Conservation (phyloP, 2,797 vertebrate genomes). For the Phrynocephalus vlangalii region DNA sequence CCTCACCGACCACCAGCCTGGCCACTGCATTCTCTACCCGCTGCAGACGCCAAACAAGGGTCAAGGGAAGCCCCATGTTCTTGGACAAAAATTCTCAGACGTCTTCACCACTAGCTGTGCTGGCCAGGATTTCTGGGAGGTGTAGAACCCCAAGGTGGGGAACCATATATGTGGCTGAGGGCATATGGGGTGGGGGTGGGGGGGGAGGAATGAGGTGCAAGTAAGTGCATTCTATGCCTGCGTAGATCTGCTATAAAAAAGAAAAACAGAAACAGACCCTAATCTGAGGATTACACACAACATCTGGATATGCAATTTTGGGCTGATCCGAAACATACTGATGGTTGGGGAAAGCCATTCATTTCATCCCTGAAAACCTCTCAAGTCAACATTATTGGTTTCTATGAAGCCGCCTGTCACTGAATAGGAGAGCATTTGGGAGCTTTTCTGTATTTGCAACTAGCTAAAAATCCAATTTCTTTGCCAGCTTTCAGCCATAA, state of each 20-base stretch:
- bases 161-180: not conserved
- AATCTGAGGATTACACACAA: not conserved
- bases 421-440: not conserved
- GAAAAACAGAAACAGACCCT: not conserved
- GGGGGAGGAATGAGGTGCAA: no score
- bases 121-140: no score
- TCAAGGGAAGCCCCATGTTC: no score
- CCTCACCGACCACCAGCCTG: no score
- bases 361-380: not conserved
- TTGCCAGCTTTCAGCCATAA: not conserved
- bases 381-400: not conserved
- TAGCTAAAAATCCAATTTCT: constrained; percentile 21
- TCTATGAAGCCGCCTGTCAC: not conserved
- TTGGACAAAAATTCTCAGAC: no score
- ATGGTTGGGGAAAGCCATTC: not conserved
- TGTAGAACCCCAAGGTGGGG: no score
- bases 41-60: no score
- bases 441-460: not conserved
- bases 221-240: not conserved
- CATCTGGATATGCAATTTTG: not conserved
- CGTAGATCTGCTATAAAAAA: not conserved
- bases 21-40: no score
- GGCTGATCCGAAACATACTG: not conserved
- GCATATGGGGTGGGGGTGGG: not conserved
- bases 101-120: no score